A percentile compares a stretch with the other conserved stretches of the same genome.
Conservation (phyloP, 2,888 invertebrate species). For the Bombylius discolor region DNA sequence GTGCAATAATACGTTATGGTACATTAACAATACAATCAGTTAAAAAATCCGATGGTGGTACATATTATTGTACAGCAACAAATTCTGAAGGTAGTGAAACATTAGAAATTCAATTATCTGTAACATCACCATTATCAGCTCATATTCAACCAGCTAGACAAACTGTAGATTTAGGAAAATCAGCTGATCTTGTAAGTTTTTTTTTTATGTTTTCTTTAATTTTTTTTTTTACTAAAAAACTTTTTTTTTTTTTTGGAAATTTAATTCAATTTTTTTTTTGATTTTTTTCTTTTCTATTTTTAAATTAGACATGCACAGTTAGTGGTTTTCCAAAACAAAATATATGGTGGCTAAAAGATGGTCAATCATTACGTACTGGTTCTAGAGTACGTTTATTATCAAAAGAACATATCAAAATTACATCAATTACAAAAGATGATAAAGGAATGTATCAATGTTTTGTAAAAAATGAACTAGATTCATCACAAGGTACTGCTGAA, state of each 20-base stretch:
- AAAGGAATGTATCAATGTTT: constrained; percentile 87
- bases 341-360: constrained; percentile 68
- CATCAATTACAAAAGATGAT: constrained; percentile 60
- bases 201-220: background rate
- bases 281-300: background rate
- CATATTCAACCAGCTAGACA: constrained; percentile 60
- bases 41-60: constrained; percentile 39
- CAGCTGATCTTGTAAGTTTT: constrained; percentile 55
- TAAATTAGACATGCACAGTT: constrained; percentile 54
- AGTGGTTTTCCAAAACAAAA: constrained; percentile 68
- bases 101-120: constrained; percentile 40
- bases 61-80: constrained; percentile 42
- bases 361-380: constrained; percentile 44
- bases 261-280: background rate
- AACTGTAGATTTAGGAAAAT: constrained; percentile 68
- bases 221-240: too few species aligned
- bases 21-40: constrained; percentile 41
- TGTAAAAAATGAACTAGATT: constrained; percentile 67
- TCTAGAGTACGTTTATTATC: constrained; percentile 43
- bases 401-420: constrained; percentile 44
- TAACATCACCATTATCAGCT: constrained; percentile 57
- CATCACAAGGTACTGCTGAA: constrained; percentile 67
- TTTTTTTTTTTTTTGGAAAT: too few species aligned
- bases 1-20: constrained; percentile 40
- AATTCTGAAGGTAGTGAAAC: constrained; percentile 43